Conservation (phyloP, 2,113 vertebrate species). For the Dermatemys mawii region DNA sequence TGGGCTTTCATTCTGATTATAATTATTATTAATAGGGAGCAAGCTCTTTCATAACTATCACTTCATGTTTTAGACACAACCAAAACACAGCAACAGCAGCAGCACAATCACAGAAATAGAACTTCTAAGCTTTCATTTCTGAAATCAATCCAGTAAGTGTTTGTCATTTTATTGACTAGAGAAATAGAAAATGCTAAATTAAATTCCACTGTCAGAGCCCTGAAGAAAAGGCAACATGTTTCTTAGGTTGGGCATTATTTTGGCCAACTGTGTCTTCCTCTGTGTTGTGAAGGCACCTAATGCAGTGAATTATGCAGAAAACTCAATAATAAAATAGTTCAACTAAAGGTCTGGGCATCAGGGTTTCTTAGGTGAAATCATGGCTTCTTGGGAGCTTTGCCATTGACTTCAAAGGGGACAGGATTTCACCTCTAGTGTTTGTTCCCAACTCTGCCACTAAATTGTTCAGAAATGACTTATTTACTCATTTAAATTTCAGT, state of each 20-base stretch:
- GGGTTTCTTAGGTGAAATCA: neutral
- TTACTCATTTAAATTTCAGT: neutral
- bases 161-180: neutral
- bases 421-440: neutral
- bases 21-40: neutral
- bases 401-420: neutral
- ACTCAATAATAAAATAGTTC: neutral
- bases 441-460: neutral
- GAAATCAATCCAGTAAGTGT: neutral
- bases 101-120: neutral
- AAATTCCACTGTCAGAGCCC: neutral
- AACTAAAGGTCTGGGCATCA: neutral
- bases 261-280: neutral
- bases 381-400: neutral
- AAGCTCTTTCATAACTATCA: fast-evolving
- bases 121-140: neutral
- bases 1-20: neutral
- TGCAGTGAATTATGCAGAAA: neutral
- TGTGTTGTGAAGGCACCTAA: neutral
- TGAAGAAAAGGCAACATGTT: neutral
- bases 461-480: neutral
- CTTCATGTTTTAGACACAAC: neutral
- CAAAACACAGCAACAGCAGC: neutral
- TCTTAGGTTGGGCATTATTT: neutral
- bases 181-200: neutral